Evolutionary conservation across 2,797 vertebrate genomes (phyloP), one percentile per base, ranked within the genome.

Genomic region (Schizothorax lantsangensis): DNA sequence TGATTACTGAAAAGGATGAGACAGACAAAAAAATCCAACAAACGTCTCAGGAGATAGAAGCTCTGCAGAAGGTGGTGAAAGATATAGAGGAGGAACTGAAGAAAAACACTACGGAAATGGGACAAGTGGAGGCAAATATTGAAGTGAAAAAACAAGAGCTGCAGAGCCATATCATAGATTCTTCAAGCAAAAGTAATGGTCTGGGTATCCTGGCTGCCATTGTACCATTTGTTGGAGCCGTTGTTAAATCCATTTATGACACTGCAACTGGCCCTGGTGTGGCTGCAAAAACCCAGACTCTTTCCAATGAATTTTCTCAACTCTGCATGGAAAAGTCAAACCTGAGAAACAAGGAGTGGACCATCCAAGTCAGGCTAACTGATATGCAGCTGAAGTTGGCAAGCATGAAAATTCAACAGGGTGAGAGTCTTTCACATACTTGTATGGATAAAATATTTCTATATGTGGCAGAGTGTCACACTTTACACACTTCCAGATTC

Each of bases 201-300:
- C 15, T 26, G 4, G 3, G 40, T 4, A 0, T 69, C 38, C 1
- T 68, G 0, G 3, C 79, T 11, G 0, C 6, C 6, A 3, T 43
- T 2, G 9, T 68, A 12, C 54, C 33, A 30, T 81, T 81, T 47
- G 21, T 43, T 43, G 38, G 38, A 45, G 1, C 38, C 23, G 1
- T 68, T 21, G 21, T 59, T 23, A 26, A 81, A 21, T 5, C 11
- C 4, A 14, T 68, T 47, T 0, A 0, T 30, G 43, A 7, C 14
- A 0, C 9, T 4, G 5, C 5, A 4, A 19, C 0, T 6, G n/a
- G 0, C 10, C 2, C 19, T 23, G 30, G 0, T 6, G 6, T 21
- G 45, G 43, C 43, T 69, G 79, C 43, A 0, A 69, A 49, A 36
- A 36, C 3, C 9, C 26, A 81, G 3, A 3, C 6, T 52, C 19